phyloP scores from a whole-genome alignment of 2,797 vertebrate species.

The Enoplosus armatus region DNA sequence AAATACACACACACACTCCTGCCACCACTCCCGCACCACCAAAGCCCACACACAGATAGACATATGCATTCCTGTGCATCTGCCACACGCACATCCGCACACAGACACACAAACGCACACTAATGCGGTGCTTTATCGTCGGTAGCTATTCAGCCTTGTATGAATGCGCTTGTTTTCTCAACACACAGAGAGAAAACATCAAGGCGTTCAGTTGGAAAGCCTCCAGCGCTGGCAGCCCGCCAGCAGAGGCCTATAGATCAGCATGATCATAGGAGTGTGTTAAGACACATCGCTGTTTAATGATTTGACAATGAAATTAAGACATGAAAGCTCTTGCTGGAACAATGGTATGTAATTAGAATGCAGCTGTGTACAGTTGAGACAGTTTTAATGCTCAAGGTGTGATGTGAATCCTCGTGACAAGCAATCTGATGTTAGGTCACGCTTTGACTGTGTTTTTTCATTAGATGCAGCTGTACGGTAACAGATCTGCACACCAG shows the following conservation, averaged over 20 bases:
- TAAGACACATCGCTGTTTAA: slow-evolving; percentile 74
- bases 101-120: slow-evolving; percentile 14
- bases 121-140: slow-evolving; percentile 40
- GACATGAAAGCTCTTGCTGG: slow-evolving; percentile 66
- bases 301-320: slow-evolving; percentile 75
- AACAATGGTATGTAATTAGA: slow-evolving; percentile 63
- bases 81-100: slow-evolving; percentile 17
- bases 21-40: slow-evolving; percentile 34
- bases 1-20: background rate
- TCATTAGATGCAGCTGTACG: slow-evolving; percentile 10
- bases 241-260: slow-evolving; percentile 78
- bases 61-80: slow-evolving; percentile 41
- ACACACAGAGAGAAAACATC: slow-evolving; percentile 62
- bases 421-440: slow-evolving; percentile 31
- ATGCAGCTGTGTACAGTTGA: slow-evolving; percentile 50
- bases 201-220: slow-evolving; percentile 68
- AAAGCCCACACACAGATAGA: slow-evolving; percentile 47
- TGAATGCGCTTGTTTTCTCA: slow-evolving; percentile 59
- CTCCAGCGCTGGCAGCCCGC: slow-evolving; percentile 69
- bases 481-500: slow-evolving; percentile 3
- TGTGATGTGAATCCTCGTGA: slow-evolving; percentile 47
- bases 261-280: slow-evolving; percentile 66
- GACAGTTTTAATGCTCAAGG: slow-evolving; percentile 40
- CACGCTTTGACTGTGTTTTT: slow-evolving; percentile 16
- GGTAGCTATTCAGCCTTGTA: slow-evolving; percentile 53